phyloP scores from a whole-genome alignment of 2,888 invertebrate species.

The Parnassius apollo region DNA sequence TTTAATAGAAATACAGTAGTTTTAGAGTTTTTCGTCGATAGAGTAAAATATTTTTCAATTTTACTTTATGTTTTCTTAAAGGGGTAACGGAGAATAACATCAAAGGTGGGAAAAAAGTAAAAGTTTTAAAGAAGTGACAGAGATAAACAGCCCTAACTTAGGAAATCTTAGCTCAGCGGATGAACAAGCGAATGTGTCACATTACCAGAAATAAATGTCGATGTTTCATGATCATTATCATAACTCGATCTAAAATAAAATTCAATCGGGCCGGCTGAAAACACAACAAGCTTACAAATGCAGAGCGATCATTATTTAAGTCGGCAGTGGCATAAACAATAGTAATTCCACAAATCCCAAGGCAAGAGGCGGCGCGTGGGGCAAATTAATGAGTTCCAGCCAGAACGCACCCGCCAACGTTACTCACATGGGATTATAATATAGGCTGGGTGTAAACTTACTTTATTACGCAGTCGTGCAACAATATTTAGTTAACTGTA shows the following conservation, averaged over 20 bases:
- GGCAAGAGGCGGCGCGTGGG: slow-evolving; percentile 51
- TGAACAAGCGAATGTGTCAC: neutral
- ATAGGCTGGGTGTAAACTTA: slow-evolving; percentile 52
- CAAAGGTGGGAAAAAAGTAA: too few species aligned
- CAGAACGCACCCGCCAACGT: slow-evolving; percentile 45
- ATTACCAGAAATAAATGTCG: neutral
- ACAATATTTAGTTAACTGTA: slow-evolving; percentile 27
- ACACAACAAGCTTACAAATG: slow-evolving; percentile 34
- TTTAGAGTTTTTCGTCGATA: too few species aligned
- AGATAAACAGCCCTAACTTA: too few species aligned
- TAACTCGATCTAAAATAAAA: slow-evolving; percentile 19
- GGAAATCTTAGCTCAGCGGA: too few species aligned
- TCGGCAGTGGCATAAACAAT: slow-evolving; percentile 63
- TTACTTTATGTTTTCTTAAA: too few species aligned
- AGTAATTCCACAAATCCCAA: slow-evolving; percentile 64
- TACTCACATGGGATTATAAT: slow-evolving; percentile 60
- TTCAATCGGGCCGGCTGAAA: slow-evolving; percentile 31
- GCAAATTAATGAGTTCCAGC: slow-evolving; percentile 61
- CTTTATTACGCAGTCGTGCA: slow-evolving; percentile 44
- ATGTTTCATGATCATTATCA: neutral
- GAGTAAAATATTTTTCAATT: too few species aligned
- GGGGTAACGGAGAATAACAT: too few species aligned
- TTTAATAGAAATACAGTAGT: too few species aligned
- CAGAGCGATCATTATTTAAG: slow-evolving; percentile 52
- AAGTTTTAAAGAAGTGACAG: too few species aligned